Evolutionary conservation across 2,113 vertebrate species (phyloP), one percentile per base, ranked within the genome.

Genomic region (Reinhardtius hippoglossoides): DNA sequence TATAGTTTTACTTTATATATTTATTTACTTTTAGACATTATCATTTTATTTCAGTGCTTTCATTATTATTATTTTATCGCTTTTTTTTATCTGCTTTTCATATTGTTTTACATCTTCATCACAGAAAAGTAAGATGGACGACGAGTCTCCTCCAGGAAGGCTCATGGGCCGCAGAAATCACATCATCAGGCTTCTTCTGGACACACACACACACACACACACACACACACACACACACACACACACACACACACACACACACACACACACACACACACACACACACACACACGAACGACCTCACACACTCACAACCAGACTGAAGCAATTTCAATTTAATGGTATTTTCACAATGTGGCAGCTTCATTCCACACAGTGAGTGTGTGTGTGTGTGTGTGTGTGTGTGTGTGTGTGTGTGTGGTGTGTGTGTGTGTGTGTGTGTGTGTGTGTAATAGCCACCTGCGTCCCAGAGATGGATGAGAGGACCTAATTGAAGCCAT

Each of bases 241-340:
- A 31, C 0, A 31, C 31, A 7, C 31, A 7, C 31, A 31, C 31
- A 31, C 6, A 31, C 31, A 31, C 31, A 31, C 31, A 31, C 31
- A 31, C 31, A 31, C 31, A 31, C 31, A 31, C 31, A 31, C 5
- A 5, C 31, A 31, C 6, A 31, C 31, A 31, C 6, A 31, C 31
- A 31, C 1, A 4, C 26, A 31, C 31, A 31, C 5, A 1, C 5
- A 31, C 31, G 31, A 27, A 27, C 27, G 4, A 31, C 31, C 31
- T 31, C 31, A 31, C 31, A 31, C 31, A 31, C 31, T 31, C 27
- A 31, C 67, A 59, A 40, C 74, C 89, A 88, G 64, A 82, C 70
- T 89, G 90, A 90, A 88, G 65, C 85, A 71, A 93, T 89, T 91
- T 90, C 78, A 87, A 84, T 87, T 88, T 88, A 86, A 86, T 88